These are phyloP conservation scores for Linhomoeus sp. DNA, from an alignment of 2,888 invertebrate genomes.

Conservation along the genomic window DNA sequence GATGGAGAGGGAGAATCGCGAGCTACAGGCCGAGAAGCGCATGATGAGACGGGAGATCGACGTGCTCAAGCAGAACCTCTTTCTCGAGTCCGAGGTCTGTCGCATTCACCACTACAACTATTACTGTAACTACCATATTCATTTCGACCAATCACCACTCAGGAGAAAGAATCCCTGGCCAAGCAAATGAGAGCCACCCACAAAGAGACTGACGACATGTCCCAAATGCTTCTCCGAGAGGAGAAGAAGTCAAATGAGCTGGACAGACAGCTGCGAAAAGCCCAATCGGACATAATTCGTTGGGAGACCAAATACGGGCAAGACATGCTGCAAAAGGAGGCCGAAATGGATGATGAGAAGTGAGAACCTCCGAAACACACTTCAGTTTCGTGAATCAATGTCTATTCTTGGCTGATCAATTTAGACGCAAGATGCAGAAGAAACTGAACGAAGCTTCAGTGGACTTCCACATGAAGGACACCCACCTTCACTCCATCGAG, in stretches of 20 bases:
- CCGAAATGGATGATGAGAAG: conserved; percentile 15
- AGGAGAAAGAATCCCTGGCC: neutral
- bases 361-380: neutral
- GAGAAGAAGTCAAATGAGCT: conserved; percentile 4
- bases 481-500: conserved; percentile 11
- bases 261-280: conserved; percentile 12
- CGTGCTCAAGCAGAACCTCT: neutral
- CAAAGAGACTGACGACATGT: neutral
- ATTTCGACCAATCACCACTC: too few species aligned
- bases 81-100: neutral
- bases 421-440: conserved; percentile 15
- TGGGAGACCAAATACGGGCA: conserved; percentile 19
- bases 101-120: too few species aligned
- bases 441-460: conserved; percentile 12
- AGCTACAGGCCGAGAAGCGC: neutral
- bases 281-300: conserved; percentile 12
- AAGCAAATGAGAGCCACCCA: neutral
- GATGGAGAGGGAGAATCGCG: conserved; percentile 1
- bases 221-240: neutral
- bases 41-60: neutral
- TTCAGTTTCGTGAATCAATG: too few species aligned
- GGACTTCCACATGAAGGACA: conserved; percentile 12
- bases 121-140: too few species aligned
- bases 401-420: too few species aligned
- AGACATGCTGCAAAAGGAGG: conserved; percentile 11